These are phyloP conservation scores for Noturus placidus DNA, from an alignment of 2,113 vertebrate species.

Conservation along the genomic window DNA sequence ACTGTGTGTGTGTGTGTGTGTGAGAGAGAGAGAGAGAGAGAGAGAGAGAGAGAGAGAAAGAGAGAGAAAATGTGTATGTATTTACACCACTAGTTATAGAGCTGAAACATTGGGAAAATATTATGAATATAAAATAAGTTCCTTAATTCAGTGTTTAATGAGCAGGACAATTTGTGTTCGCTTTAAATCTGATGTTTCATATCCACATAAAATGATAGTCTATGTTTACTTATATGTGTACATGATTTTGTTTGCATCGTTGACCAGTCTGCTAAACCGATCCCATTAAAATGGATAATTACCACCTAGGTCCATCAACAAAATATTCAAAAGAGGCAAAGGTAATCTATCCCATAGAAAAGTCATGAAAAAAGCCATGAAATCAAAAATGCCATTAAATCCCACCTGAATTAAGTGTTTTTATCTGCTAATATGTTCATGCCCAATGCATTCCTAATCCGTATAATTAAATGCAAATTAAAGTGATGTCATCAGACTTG, in stretches of 20 bases:
- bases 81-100: constrained; percentile 3
- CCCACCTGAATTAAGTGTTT: neutral
- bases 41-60: too few species aligned
- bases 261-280: neutral
- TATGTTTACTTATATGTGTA: neutral
- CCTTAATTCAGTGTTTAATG: neutral
- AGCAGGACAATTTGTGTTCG: neutral
- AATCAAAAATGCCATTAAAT: neutral
- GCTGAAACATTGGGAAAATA: neutral
- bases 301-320: neutral
- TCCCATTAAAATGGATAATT: neutral
- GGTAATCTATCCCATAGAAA: neutral
- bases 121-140: neutral
- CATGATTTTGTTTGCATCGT: neutral
- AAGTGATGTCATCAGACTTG: constrained; percentile 22
- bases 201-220: neutral
- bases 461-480: neutral
- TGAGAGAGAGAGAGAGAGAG: neutral
- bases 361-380: neutral
- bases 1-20: constrained; percentile 25
- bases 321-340: neutral
- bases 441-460: neutral
- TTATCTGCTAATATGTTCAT: neutral
- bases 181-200: neutral
- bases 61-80: neutral